These are phyloP conservation scores for Trematocara unimaculatum DNA, from an alignment of 2,113 vertebrate species.

Conservation along the genomic window DNA sequence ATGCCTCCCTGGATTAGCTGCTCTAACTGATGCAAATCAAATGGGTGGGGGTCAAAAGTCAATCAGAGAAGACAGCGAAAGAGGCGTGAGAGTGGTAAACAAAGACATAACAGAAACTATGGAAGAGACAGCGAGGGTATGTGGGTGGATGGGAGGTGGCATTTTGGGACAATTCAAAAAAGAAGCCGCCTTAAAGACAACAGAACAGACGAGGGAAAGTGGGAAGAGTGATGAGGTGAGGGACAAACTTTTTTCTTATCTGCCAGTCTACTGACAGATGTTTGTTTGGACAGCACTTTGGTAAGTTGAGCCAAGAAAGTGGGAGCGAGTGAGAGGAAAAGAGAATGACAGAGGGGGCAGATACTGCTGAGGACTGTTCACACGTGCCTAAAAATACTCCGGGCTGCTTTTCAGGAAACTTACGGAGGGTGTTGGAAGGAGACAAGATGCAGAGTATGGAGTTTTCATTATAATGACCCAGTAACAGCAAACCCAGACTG, in stretches of 20 bases:
- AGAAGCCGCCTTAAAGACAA: neutral
- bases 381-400: slow-evolving; percentile 27
- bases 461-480: neutral
- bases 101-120: slow-evolving; percentile 16
- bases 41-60: slow-evolving; percentile 37
- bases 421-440: slow-evolving; percentile 34
- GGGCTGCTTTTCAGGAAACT: slow-evolving; percentile 50
- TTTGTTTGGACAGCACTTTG: slow-evolving; percentile 15
- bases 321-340: neutral
- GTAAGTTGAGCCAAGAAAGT: neutral
- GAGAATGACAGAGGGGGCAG: neutral
- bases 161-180: neutral
- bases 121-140: neutral
- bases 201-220: slow-evolving; percentile 4
- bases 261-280: slow-evolving; percentile 20
- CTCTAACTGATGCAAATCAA: neutral
- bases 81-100: slow-evolving; percentile 43
- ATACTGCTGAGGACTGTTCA: slow-evolving; percentile 5
- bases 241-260: slow-evolving; percentile 26
- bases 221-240: slow-evolving; percentile 1
- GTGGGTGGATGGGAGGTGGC: neutral
- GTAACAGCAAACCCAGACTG: neutral
- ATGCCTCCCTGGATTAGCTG: neutral
- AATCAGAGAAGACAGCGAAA: neutral
- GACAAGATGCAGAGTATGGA: neutral